Evolutionary conservation across 35 echinoderm and acorn worm species (phyloP), one percentile per base, ranked within the genome.

Genomic region (Hemicentrotus pulcherrimus): DNA sequence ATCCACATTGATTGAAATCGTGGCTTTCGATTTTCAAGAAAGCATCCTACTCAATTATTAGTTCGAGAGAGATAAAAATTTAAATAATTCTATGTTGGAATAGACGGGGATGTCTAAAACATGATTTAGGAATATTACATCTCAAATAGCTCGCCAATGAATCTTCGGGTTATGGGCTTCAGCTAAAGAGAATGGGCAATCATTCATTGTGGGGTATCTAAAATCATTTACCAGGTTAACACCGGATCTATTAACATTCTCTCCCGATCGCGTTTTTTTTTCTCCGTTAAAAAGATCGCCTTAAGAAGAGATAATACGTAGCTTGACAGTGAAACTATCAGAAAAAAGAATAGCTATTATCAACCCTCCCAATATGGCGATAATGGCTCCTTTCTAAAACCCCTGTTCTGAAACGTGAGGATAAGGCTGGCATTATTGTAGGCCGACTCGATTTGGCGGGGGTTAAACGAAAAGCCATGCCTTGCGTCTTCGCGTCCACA

Each of bases 391-490:
- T 47, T 58, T 90, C 19, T 90, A 90, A 93, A 24, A 47, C 91
- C 30, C 91, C n/a, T 93, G 91, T 93, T 93, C 47, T 93, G 32
- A 93, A 48, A n/a, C 46, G 13, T 15, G 15, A 24, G 91, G 46
- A 93, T 93, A 58, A 47, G 13, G 91, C 9, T 32, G 46, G 91
- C 46, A 93, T 93, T 93, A 93, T 48, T 93, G 45, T 93, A 31
- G 45, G 91, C n/a, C 32, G 32, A 31, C 30, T 47, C 48, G 91
- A 47, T 48, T 93, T 47, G 91, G 48, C 91, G 91, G 45, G 45
- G 91, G 91, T 93, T 93, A 93, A 93, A 16, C 91, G 91, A 93
- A 28, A 93, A 93, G 91, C 48, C 91, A 93, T 47, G 46, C 91
- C 32, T 93, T 47, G 48, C 32, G 30, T 31, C 91, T 93, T 78